Evolutionary conservation across 23 tunicate species (phyloP).

Genomic region (Trididemnum nubilum): DNA sequence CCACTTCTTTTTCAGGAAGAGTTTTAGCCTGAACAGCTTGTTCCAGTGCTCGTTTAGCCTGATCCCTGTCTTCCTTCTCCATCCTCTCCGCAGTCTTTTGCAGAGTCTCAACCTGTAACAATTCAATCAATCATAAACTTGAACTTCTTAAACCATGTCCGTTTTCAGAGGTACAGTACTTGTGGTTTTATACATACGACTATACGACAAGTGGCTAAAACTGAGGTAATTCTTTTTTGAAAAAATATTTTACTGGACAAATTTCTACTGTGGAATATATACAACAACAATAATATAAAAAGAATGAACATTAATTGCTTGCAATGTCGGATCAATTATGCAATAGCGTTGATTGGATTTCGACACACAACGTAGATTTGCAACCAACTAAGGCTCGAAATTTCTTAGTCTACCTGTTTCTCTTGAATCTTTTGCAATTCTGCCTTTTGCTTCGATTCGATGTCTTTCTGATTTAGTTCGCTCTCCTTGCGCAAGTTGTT

Average conservation of each 20-base stretch:
- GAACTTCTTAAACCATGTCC: background rate
- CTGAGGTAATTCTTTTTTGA: too few relatives aligned
- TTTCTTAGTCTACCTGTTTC: constrained; percentile 69
- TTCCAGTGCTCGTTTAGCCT: constrained; percentile 6
- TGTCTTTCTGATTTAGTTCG: constrained; percentile 34
- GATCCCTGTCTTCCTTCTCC: constrained; percentile 15
- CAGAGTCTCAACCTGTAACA: constrained; percentile 12
- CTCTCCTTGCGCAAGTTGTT: constrained; percentile 42
- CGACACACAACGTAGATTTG: too few relatives aligned
- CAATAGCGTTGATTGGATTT: background rate
- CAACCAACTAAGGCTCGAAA: too few relatives aligned
- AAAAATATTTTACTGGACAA: too few relatives aligned
- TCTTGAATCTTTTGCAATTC: constrained; percentile 69
- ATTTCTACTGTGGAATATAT: too few relatives aligned
- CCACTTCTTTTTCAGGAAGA: background rate
- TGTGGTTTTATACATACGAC: too few relatives aligned
- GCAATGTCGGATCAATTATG: background rate
- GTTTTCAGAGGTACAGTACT: too few relatives aligned
- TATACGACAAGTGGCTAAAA: too few relatives aligned
- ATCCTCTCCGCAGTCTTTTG: constrained; percentile 25
- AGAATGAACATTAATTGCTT: too few relatives aligned
- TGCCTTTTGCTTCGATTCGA: constrained; percentile 74
- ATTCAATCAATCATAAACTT: too few relatives aligned
- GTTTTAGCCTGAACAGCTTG: background rate
- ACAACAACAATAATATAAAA: too few relatives aligned